Evolutionary conservation across 2,797 vertebrate genomes (phyloP).

Genomic region (Balearica regulorum): DNA sequence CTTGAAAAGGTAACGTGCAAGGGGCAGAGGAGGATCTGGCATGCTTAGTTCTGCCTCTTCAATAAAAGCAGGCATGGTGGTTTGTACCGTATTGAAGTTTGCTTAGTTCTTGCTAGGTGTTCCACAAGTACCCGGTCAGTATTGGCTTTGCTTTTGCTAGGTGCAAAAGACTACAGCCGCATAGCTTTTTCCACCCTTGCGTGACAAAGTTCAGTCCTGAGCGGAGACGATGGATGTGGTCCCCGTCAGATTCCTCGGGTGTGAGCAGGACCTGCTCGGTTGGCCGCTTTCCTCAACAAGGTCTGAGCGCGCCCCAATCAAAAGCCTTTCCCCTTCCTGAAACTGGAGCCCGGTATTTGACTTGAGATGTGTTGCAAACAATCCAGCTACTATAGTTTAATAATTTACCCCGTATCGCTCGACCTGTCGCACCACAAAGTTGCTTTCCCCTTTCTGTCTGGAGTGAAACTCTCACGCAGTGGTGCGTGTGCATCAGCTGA

Average conservation of each 20-base stretch:
- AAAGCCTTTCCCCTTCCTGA: not conserved
- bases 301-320: rapidly evolving
- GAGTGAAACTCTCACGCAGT: not conserved
- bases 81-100: not conserved
- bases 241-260: not conserved
- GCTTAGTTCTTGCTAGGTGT: not conserved
- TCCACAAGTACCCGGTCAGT: not conserved
- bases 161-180: not conserved
- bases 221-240: rapidly evolving
- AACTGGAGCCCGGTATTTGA: not conserved
- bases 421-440: not conserved
- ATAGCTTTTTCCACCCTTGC: not conserved
- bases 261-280: not conserved
- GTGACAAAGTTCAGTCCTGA: not conserved
- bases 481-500: not conserved
- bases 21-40: not conserved
- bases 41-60: not conserved
- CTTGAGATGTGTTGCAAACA: not conserved
- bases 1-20: not conserved
- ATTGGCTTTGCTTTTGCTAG: not conserved
- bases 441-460: not conserved
- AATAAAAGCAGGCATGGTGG: not conserved
- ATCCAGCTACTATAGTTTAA: not conserved
- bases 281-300: not conserved
- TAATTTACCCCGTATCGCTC: not conserved